Percentiles rank a stretch among this genome's conserved stretches.
Conservation (phyloP, 2,113 vertebrate genomes). For the Xiphias gladius region DNA sequence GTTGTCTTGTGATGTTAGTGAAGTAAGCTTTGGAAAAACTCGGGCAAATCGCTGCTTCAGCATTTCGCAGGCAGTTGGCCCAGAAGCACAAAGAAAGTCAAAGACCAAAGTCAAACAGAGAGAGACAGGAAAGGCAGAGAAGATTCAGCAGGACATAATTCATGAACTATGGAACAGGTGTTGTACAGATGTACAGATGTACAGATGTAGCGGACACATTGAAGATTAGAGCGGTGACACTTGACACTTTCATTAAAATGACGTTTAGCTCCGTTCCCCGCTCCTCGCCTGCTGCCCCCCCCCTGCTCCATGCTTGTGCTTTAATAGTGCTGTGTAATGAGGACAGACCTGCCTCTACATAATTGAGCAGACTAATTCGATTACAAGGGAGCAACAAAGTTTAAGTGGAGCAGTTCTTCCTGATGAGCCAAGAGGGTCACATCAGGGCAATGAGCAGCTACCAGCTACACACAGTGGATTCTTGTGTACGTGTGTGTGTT, state of each 20-base stretch:
- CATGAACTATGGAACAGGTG: constrained; percentile 31
- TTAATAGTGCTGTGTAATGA: constrained; percentile 77
- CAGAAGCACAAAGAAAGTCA: constrained; percentile 21
- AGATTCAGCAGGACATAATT: constrained; percentile 50
- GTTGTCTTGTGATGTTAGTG: constrained; percentile 61
- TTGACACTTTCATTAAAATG: constrained; percentile 54
- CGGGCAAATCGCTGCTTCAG: constrained; percentile 44
- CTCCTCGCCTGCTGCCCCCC: constrained; percentile 40
- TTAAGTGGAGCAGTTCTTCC: constrained; percentile 80
- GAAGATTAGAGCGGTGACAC: constrained; percentile 53
- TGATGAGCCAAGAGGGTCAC: constrained; percentile 68
- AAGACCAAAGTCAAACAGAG: constrained; percentile 25
- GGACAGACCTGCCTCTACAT: constrained; percentile 76
- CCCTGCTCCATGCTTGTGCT: constrained; percentile 55
- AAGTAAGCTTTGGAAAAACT: constrained; percentile 50
- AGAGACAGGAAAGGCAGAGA: constrained; percentile 16
- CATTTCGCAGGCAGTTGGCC: constrained; percentile 50
- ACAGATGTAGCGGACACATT: constrained; percentile 45
- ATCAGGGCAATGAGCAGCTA: constrained; percentile 55
- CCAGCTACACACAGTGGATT: constrained; percentile 2
- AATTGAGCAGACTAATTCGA: constrained; percentile 82
- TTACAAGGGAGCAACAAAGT: constrained; percentile 81
- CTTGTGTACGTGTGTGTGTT: constrained; percentile 2
- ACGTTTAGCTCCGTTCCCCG: constrained; percentile 29
- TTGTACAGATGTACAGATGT: constrained; percentile 2